Evolutionary conservation across 2,113 vertebrate genomes (phyloP), one percentile per base, ranked within the genome.

Genomic region (Madoqua kirkii): DNA sequence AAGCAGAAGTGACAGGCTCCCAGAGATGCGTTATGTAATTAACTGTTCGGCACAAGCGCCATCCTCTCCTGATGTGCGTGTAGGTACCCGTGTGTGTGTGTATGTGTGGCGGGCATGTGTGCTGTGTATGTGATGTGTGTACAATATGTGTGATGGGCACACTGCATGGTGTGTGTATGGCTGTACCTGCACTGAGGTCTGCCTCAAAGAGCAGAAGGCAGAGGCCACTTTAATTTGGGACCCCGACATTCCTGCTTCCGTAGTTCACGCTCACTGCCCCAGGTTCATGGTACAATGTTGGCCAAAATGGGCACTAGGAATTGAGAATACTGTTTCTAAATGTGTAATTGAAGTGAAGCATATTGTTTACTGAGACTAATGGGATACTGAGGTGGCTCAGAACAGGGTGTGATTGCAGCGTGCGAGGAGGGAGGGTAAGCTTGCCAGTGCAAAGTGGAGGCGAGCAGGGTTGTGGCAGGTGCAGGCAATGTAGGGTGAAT

Each of bases 121-220:
- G 4, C 2, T 33, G 19, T 84, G 36, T 2, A 21, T 27, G 59
- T 2, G 54, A 43, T 14, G 40, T 15, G 11, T n/a, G 88, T 27
- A 6, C 0, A 23, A 4, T 23, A 5, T 3, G 3, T 16, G 5
- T 13, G 29, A 1, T 31, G 33, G 57, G 15, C 5, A 1, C 15
- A 7, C 4, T 33, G 78, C 3, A 1, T n/a, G 79, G 1, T 9
- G 2, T 48, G 19, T 48, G 23, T 52, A 64, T 40, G 54, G 25
- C 12, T 52, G 1, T 12, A 9, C 19, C 11, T 45, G 21, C 36
- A 21, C 0, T 40, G 43, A 52, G 10, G 3, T 81, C 0, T 16
- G 45, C 21, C 40, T 48, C 33, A 78, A 87, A 57, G 36, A 57
- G 19, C 25, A 43, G 21, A 90, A 33, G 40, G 50, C 0, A 40